phyloP scores from a whole-genome alignment of 2,888 invertebrate species.

The Trachelus troglodyta region DNA sequence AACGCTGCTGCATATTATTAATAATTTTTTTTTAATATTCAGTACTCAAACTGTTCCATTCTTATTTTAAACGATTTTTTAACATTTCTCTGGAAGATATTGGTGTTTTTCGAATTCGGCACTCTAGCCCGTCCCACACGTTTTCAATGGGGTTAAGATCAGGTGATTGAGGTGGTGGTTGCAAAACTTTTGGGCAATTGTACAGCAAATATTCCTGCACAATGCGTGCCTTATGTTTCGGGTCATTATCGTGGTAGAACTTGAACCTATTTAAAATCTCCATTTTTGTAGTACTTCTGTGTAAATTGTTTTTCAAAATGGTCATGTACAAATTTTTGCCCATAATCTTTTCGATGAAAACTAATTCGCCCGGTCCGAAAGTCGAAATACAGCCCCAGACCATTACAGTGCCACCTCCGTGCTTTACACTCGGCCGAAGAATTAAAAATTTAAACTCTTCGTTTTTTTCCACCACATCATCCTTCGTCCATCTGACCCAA shows the following conservation, averaged over 20 bases:
- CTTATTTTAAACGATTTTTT: too few relatives aligned
- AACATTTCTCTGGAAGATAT: too few relatives aligned
- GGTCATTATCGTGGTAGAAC: slow-evolving; percentile 11
- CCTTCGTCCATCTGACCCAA: slow-evolving; percentile 64
- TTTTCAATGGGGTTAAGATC: too few relatives aligned
- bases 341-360: slow-evolving; percentile 15
- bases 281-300: slow-evolving; percentile 9
- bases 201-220: background rate
- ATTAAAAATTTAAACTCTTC: slow-evolving; percentile 58
- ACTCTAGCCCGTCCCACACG: too few relatives aligned
- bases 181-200: background rate
- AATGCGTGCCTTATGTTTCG: slow-evolving; percentile 9
- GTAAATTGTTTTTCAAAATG: slow-evolving; percentile 14
- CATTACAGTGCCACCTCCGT: slow-evolving; percentile 14
- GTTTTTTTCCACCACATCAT: slow-evolving; percentile 48
- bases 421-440: slow-evolving; percentile 11
- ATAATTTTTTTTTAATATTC: too few relatives aligned
- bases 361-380: slow-evolving; percentile 5
- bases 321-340: slow-evolving; percentile 9
- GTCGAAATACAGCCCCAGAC: slow-evolving; percentile 14
- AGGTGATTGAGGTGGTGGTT: too few relatives aligned
- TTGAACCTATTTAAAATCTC: background rate
- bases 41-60: too few relatives aligned
- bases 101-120: too few relatives aligned
- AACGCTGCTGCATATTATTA: too few relatives aligned